These are phyloP conservation scores for Lamprologus tigripictilis DNA, from an alignment of 2,113 vertebrate species.

Conservation along the genomic window DNA sequence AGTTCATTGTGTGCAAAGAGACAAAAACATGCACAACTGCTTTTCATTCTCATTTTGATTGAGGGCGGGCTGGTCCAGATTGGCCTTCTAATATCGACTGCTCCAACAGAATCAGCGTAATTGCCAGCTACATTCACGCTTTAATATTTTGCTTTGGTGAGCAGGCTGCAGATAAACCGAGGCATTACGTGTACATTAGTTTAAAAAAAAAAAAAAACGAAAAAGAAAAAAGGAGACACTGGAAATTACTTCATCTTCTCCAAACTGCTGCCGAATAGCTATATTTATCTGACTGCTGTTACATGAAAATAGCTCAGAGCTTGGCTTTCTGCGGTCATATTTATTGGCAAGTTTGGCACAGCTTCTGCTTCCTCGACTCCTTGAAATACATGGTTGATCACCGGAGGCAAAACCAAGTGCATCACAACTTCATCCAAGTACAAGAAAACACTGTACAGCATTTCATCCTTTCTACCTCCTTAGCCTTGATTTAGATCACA, in stretches of 20 bases:
- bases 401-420: background rate
- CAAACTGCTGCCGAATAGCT: background rate
- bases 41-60: background rate
- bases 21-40: background rate
- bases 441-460: background rate
- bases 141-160: background rate
- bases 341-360: background rate
- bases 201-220: background rate
- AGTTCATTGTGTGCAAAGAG: background rate
- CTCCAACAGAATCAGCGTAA: slow-evolving; percentile 3
- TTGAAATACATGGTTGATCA: background rate
- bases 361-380: background rate
- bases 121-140: background rate
- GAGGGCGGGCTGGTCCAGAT: background rate
- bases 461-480: background rate
- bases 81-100: background rate
- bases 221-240: background rate
- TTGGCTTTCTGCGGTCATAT: background rate
- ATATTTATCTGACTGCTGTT: slow-evolving; percentile 17
- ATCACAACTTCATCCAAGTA: background rate
- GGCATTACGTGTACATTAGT: background rate
- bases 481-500: background rate
- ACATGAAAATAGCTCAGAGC: background rate
- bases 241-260: background rate
- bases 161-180: background rate